These are phyloP conservation scores for Agrotis clavis DNA, from an alignment of 2,888 invertebrate species.

Conservation along the genomic window DNA sequence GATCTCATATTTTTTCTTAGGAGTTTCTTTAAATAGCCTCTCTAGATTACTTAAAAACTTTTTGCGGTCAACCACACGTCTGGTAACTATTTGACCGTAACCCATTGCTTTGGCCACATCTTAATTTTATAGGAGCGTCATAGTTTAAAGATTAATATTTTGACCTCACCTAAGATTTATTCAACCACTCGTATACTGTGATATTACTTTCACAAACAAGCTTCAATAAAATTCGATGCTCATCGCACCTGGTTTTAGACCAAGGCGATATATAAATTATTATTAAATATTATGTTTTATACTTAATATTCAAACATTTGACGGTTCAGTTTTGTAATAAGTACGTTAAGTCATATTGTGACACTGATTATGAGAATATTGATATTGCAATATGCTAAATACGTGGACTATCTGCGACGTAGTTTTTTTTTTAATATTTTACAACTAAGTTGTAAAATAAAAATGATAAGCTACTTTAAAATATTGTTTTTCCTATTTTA, in stretches of 20 bases:
- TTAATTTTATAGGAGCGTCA: neutral
- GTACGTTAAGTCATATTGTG: slow-evolving; percentile 23
- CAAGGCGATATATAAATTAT: slow-evolving; percentile 24
- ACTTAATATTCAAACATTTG: slow-evolving; percentile 25
- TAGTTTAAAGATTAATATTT: neutral
- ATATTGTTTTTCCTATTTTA: neutral
- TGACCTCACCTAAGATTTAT: neutral
- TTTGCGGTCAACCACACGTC: neutral
- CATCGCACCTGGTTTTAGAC: slow-evolving; percentile 12
- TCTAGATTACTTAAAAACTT: neutral
- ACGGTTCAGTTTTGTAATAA: slow-evolving; percentile 28
- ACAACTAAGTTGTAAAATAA: neutral
- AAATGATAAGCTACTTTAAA: neutral
- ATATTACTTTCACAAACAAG: slow-evolving; percentile 6
- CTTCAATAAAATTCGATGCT: neutral
- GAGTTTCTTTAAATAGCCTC: neutral
- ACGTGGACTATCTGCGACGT: slow-evolving; percentile 39
- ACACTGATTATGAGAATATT: slow-evolving; percentile 32
- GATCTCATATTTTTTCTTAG: neutral
- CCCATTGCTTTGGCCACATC: neutral
- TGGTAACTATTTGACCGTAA: neutral
- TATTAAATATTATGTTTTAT: no score
- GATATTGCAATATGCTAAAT: slow-evolving; percentile 24
- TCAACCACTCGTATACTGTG: no score
- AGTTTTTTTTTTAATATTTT: neutral